phyloP scores from a whole-genome alignment of 2,797 vertebrate species.

The Eurystomus glaucurus region DNA sequence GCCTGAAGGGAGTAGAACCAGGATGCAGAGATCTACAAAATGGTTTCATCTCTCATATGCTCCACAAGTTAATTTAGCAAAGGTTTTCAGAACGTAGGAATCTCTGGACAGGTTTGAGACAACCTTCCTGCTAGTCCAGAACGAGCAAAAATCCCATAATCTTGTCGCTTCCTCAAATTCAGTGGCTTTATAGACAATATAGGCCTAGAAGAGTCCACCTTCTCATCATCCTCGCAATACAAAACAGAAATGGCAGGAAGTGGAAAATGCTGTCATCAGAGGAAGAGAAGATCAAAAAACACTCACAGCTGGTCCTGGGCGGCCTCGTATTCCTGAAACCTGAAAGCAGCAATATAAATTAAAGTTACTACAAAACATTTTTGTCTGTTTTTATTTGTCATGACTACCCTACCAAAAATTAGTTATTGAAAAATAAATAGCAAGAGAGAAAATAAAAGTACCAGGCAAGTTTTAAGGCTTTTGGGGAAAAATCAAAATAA shows the following conservation, averaged over 20 bases:
- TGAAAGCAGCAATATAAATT: conserved; percentile 56
- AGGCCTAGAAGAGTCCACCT: fast-evolving
- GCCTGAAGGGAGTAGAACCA: not conserved
- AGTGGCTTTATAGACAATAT: not conserved
- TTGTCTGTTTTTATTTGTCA: not conserved
- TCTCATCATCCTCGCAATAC: not conserved
- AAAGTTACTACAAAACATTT: not conserved
- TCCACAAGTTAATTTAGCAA: not conserved
- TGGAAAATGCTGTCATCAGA: not conserved
- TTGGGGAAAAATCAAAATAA: not conserved
- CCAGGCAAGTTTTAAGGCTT: not conserved
- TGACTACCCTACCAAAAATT: not conserved
- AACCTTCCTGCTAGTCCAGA: not conserved
- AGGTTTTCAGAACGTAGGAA: not conserved
- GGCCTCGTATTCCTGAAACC: conserved; percentile 94
- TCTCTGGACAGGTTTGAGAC: not conserved
- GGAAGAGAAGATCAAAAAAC: not conserved
- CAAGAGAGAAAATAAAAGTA: not conserved
- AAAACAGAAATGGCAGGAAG: not conserved
- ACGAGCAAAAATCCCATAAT: not conserved
- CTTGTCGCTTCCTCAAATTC: not conserved
- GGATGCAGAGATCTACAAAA: not conserved
- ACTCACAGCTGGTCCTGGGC: conserved; percentile 93
- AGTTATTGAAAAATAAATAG: not conserved
- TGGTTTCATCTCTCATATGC: not conserved